Base-by-base conservation (phyloP, 2,888 invertebrate genomes). In the Caenorhabditis virilis region DNA sequence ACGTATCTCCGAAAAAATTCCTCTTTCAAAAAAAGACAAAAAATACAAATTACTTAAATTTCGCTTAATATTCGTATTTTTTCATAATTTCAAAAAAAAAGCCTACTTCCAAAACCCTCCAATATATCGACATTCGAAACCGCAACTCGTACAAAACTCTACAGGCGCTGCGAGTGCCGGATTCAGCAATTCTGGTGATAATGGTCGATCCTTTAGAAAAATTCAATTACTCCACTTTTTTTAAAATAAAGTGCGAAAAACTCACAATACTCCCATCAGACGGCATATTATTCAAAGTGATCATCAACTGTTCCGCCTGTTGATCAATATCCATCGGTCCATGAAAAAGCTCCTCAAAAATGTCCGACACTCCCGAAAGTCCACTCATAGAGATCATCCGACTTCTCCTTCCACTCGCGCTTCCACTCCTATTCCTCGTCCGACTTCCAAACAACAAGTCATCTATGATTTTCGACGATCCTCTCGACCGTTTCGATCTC, bases 111-210 rank as follows among this genome's bases (percentile, higher is more conserved):
- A 69, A 23, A 25, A 23, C 9, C 61, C 59, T 30, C 62, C 56
- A 9, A 53, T 36, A 9, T 57, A 22, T 22, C 69, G 72, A 53
- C 78, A 78, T 51, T 76, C 74, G 50, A 67, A 72, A 3, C 75
- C 76, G 46, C 78, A 78, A 11, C 51, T 55, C 15, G 55, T 58
- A 51, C 78, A 78, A 30, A 72, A 73, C 38, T 72, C 72, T 23
- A 65, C 56, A 0, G 72, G 65, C 9, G 59, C 51, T 13, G 69
- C 61, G 27, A 77, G 48, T 25, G 69, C 61, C 13, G 60, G 57
- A 15, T 63, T 52, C n/a, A 73, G 43, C 23, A 63, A 53, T 46
- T 77, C 77, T 15, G 75, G 75, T 9, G 69, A 63, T 9, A 56
- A 30, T 6, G 57, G 56, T 6, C 65, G 48, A 26, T 61, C 67